A percentile compares a stretch with the other conserved stretches of the same genome.
These are phyloP conservation scores for Drosophila meridiana DNA, from an alignment of 2,888 invertebrate genomes.

Conservation along the genomic window DNA sequence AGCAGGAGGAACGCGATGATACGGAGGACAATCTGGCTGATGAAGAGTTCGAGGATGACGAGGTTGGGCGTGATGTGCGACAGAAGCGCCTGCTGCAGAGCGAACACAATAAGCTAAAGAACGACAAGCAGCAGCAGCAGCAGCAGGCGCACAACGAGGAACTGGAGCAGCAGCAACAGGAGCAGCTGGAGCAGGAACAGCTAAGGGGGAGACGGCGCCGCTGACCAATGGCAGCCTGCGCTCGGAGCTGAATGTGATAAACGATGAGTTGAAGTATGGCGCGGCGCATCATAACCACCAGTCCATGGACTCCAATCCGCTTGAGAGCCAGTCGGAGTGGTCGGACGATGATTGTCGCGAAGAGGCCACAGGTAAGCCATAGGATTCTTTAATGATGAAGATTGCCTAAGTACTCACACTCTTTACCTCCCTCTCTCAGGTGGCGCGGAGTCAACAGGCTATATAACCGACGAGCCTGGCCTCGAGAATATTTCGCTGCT, in stretches of 20 bases:
- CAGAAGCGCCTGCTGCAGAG: constrained; percentile 72
- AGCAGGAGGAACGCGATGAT: constrained; percentile 83
- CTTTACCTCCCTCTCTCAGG: constrained; percentile 69
- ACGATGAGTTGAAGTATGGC: constrained; percentile 85
- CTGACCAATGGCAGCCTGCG: constrained; percentile 58
- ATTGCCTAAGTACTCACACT: background rate
- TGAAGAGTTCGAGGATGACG: constrained; percentile 84
- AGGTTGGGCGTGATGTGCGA: constrained; percentile 82
- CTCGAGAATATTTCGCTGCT: constrained; percentile 93
- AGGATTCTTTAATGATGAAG: too few relatives aligned
- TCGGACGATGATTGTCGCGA: constrained; percentile 89
- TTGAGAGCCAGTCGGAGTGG: constrained; percentile 94
- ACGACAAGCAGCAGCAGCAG: constrained; percentile 35
- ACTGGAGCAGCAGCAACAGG: constrained; percentile 59
- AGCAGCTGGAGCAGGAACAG: constrained; percentile 57
- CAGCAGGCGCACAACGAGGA: constrained; percentile 45
- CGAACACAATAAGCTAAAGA: constrained; percentile 35
- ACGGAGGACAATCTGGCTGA: constrained; percentile 85
- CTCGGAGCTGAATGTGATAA: constrained; percentile 84
- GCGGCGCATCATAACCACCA: constrained; percentile 85
- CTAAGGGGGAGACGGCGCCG: constrained; percentile 51
- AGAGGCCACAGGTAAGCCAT: constrained; percentile 86
- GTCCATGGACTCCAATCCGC: constrained; percentile 85
- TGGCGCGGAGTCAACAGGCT: constrained; percentile 90
- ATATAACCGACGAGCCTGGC: constrained; percentile 95